Percentiles rank a stretch among this genome's conserved stretches.
These are phyloP conservation scores for Todus mexicanus DNA, from an alignment of 2,797 vertebrate species.

Conservation along the genomic window DNA sequence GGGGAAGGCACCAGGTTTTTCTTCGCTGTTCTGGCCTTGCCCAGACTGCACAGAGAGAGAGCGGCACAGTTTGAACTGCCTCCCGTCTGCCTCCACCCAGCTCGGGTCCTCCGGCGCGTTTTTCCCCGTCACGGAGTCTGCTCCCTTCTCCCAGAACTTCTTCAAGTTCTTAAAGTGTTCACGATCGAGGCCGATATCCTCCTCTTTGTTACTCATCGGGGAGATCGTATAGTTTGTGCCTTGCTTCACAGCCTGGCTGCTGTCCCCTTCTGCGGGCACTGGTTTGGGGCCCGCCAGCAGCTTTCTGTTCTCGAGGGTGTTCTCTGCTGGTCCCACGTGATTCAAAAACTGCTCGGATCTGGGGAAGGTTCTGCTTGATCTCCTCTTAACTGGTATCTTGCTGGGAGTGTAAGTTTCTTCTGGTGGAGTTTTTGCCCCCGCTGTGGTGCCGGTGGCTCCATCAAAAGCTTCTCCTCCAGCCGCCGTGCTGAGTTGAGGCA, in stretches of 20 bases:
- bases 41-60: background rate
- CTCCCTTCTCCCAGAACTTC: constrained; percentile 73
- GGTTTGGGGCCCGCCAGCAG: background rate
- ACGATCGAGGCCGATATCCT: constrained; percentile 23
- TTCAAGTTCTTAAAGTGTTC: constrained; percentile 67
- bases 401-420: constrained; percentile 22
- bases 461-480: background rate
- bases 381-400: constrained; percentile 67
- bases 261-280: background rate
- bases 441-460: background rate
- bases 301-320: background rate
- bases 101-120: background rate
- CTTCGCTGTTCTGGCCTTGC: background rate
- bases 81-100: background rate
- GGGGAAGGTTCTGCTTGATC: constrained; percentile 6
- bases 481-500: background rate
- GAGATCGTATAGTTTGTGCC: constrained; percentile 45
- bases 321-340: background rate
- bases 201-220: constrained; percentile 50
- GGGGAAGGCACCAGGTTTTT: background rate
- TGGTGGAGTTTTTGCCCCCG: background rate
- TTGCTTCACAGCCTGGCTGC: background rate
- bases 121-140: background rate
- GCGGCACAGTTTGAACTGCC: background rate
- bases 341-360: background rate